phyloP scores from a whole-genome alignment of 2,113 vertebrate species.

The Hippocampus mohnikei region DNA sequence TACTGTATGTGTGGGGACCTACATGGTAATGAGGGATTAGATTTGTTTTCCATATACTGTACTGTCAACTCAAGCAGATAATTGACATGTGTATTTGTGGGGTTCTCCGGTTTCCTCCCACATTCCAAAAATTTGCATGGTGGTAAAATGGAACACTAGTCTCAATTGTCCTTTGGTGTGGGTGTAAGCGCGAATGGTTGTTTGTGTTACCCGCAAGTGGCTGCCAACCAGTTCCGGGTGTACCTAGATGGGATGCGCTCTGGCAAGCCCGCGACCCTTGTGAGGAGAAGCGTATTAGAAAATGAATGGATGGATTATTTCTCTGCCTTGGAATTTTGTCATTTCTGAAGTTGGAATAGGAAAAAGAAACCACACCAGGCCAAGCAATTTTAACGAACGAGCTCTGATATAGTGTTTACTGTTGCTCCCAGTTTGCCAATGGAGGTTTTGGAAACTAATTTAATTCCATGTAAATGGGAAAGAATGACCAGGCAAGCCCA shows the following conservation, averaged over 20 bases:
- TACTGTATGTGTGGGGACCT: neutral
- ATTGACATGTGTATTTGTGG: neutral
- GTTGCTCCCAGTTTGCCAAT: constrained; percentile 12
- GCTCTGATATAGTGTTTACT: neutral
- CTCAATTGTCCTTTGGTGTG: too few species aligned
- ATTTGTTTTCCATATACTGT: neutral
- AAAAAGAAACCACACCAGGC: neutral
- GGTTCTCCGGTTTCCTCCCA: too few species aligned
- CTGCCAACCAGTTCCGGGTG: too few species aligned
- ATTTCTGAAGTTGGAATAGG: neutral
- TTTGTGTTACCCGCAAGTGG: too few species aligned
- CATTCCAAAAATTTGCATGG: too few species aligned
- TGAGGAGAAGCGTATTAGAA: too few species aligned
- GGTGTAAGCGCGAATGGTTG: too few species aligned
- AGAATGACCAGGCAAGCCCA: constrained; percentile 20
- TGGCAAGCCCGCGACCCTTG: too few species aligned
- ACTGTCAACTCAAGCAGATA: neutral
- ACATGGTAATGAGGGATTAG: neutral
- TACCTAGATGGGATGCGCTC: too few species aligned
- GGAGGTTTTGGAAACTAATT: constrained; percentile 25
- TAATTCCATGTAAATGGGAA: constrained; percentile 22
- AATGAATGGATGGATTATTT: neutral
- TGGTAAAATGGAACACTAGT: too few species aligned
- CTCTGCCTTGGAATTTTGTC: neutral
- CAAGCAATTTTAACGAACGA: constrained; percentile 7